Evolutionary conservation across 1,140 invertebrate genomes (phyloP), one percentile per base, ranked within the genome.

Genomic region (Rhagoletis zephyria): DNA sequence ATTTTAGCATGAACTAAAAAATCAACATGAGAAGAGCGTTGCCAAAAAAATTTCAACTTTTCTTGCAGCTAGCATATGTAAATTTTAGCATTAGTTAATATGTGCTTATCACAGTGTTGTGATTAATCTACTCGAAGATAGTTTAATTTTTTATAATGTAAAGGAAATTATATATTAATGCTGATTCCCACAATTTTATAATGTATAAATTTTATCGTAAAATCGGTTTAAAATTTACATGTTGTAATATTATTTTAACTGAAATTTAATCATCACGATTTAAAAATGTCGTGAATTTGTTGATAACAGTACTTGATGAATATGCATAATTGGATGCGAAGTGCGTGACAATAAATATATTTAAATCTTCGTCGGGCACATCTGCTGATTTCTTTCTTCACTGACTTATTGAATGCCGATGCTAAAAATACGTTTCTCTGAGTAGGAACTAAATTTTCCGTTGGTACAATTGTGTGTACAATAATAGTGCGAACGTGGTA

Each of bases 391-490:
- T 63, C 4, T 30, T 30, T 67, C 4, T 67, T 7, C 64, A 10
- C 64, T 67, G 30, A 10, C 48, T 56, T n/a, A 51, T 77, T 19
- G 74, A 81, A 81, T 59, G 74, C n/a, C 48, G 6, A 81, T 19
- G n/a, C 74, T 81, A 81, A 56, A 81, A 81, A 81, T 81, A 81
- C 16, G 74, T 81, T 56, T 56, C 48, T 81, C 48, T 81, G 16
- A 81, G 74, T 19, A 56, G 74, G 74, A 81, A 81, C 74, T 81
- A 56, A 77, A 81, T 81, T 81, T 81, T 81, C 16, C 48, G 70
- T 56, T 14, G 4, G 74, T 56, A 59, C 74, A 81, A 56, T 56
- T 74, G 45, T 30, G 30, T 30, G 30, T 19, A 74, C 12, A 74
- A 74, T 5, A 45, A 81, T 56, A 59, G 48, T 56, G 74, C 16